These are phyloP conservation scores for Tigriopus japonicus DNA, from an alignment of 1,140 invertebrate species.

Conservation along the genomic window DNA sequence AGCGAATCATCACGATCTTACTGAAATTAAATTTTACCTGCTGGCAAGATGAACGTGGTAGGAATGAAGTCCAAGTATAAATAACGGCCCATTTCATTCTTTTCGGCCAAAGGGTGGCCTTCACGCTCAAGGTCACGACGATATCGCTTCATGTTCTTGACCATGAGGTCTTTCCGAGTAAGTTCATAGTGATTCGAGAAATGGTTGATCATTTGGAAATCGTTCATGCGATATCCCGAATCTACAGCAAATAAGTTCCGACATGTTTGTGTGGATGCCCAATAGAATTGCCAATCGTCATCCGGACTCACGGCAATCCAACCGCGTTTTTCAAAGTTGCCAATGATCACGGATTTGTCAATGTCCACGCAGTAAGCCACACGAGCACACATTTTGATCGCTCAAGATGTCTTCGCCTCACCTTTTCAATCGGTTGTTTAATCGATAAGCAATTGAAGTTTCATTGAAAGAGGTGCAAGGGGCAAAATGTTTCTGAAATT, in stretches of 20 bases:
- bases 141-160: slow-evolving; percentile 89
- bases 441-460: too few species aligned
- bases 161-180: slow-evolving; percentile 77
- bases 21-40: slow-evolving; percentile 30
- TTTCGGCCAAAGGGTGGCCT: slow-evolving; percentile 63
- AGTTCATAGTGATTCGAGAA: slow-evolving; percentile 89
- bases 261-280: slow-evolving; percentile 33
- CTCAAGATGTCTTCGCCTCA: not conserved
- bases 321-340: slow-evolving; percentile 80
- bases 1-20: too few species aligned
- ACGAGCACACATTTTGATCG: slow-evolving; percentile 21
- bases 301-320: slow-evolving; percentile 77
- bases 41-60: slow-evolving; percentile 75
- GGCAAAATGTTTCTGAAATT: too few species aligned
- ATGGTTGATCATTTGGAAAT: slow-evolving; percentile 52
- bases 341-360: slow-evolving; percentile 81
- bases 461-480: too few species aligned
- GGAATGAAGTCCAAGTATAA: slow-evolving; percentile 74
- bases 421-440: too few species aligned
- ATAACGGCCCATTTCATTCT: slow-evolving; percentile 43
- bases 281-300: slow-evolving; percentile 94
- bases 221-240: slow-evolving; percentile 15
- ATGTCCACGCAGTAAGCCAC: slow-evolving; percentile 73
- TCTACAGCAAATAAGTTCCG: slow-evolving; percentile 15
- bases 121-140: slow-evolving; percentile 74